phyloP scores from a whole-genome alignment of 2,888 invertebrate species.

The Nematopogon swammerdamellus region DNA sequence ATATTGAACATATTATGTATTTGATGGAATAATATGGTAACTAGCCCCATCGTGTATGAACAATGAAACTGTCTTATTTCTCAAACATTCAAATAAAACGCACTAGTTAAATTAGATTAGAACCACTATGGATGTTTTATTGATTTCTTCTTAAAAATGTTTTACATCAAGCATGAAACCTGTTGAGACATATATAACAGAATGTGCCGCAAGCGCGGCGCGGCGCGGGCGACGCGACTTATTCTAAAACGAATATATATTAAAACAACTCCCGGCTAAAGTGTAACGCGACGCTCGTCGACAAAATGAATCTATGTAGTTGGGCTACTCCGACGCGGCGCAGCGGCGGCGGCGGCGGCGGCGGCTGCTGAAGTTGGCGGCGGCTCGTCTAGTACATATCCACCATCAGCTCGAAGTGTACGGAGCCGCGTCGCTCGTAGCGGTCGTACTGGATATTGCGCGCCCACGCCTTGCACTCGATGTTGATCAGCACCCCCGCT shows the following conservation, averaged over 20 bases:
- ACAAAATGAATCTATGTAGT: not conserved
- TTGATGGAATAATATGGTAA: no score
- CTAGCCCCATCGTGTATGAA: no score
- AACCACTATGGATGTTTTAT: constrained; percentile 59
- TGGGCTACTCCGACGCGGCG: constrained; percentile 3
- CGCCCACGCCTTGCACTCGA: constrained; percentile 93
- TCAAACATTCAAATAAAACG: constrained; percentile 25
- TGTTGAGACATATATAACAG: constrained; percentile 27
- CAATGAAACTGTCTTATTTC: no score
- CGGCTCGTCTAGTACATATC: constrained; percentile 3
- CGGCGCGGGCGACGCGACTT: constrained; percentile 23
- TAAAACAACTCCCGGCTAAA: constrained; percentile 15
- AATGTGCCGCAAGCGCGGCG: constrained; percentile 23
- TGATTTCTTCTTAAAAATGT: constrained; percentile 45
- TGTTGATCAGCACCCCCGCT: constrained; percentile 88
- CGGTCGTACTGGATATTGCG: constrained; percentile 85
- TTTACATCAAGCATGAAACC: constrained; percentile 50
- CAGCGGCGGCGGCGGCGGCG: constrained; percentile 12
- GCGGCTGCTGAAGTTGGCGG: constrained; percentile 16
- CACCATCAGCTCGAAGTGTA: constrained; percentile 93
- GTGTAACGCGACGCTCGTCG: not conserved
- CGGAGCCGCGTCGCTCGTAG: constrained; percentile 85
- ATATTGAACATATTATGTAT: no score
- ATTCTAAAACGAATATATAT: constrained; percentile 56
- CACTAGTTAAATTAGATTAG: constrained; percentile 36